These are phyloP conservation scores for Diploscapter pachys DNA, from an alignment of 1,140 invertebrate species.

Conservation along the genomic window DNA sequence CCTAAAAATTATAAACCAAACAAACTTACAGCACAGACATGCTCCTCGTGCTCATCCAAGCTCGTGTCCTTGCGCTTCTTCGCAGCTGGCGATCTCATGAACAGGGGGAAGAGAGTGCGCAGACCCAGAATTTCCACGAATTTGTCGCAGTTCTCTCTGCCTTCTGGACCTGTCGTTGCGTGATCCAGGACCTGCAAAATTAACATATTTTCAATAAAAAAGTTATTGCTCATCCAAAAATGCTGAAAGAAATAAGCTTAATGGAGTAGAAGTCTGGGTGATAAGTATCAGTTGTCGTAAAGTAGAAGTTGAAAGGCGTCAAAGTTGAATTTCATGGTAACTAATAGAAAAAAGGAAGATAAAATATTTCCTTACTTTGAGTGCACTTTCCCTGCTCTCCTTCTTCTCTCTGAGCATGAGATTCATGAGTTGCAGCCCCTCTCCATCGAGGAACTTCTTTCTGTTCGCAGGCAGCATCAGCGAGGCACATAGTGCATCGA, in stretches of 20 bases:
- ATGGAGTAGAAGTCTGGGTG: too few species aligned
- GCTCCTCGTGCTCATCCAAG: slow-evolving; percentile 84
- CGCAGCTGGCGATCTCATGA: slow-evolving; percentile 88
- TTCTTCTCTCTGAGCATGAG: slow-evolving; percentile 97
- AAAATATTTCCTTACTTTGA: slow-evolving; percentile 67
- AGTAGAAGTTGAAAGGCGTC: too few species aligned
- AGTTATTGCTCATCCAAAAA: not conserved
- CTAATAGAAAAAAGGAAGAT: not conserved
- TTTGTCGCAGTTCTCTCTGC: slow-evolving; percentile 91
- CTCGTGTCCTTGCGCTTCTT: slow-evolving; percentile 79
- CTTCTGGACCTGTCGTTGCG: slow-evolving; percentile 86
- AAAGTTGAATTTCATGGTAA: not conserved
- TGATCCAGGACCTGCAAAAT: slow-evolving; percentile 76
- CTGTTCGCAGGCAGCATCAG: slow-evolving; percentile 82
- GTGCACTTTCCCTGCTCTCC: slow-evolving; percentile 86
- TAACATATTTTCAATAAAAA: not conserved
- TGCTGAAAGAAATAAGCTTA: too few species aligned
- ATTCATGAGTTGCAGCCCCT: slow-evolving; percentile 91
- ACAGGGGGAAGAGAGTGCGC: slow-evolving; percentile 90
- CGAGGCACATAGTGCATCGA: slow-evolving; percentile 88
- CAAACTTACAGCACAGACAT: slow-evolving; percentile 40
- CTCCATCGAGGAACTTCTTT: slow-evolving; percentile 82
- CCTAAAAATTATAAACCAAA: slow-evolving; percentile 2
- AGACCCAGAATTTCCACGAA: slow-evolving; percentile 94
- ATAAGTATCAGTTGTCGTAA: too few species aligned